Percentiles rank a stretch among this genome's conserved stretches.
These are phyloP conservation scores for Cynopterus brachyotis DNA, from an alignment of 2,113 vertebrate genomes.

Conservation along the genomic window DNA sequence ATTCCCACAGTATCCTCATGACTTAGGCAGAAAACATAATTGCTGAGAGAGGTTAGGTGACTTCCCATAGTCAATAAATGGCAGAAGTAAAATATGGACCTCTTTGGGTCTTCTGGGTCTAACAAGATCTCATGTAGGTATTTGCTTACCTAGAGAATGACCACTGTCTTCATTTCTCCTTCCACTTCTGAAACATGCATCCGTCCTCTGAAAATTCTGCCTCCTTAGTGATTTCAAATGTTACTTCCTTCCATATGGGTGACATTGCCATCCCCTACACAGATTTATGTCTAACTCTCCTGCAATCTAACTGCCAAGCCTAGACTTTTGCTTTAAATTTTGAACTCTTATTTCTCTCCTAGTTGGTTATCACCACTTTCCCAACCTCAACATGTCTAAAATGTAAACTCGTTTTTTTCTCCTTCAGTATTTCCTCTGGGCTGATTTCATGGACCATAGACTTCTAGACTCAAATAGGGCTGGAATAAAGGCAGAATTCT, in stretches of 20 bases:
- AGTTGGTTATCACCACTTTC: neutral
- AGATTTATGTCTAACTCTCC: neutral
- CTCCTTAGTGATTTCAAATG: neutral
- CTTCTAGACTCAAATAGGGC: neutral
- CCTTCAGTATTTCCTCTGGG: neutral
- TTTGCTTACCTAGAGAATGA: neutral
- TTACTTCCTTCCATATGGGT: neutral
- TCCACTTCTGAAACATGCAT: neutral
- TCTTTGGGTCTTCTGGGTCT: neutral
- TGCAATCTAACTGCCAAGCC: neutral
- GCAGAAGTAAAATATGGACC: neutral
- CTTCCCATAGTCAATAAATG: neutral
- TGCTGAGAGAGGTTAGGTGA: neutral
- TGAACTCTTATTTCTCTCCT: neutral
- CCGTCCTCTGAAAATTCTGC: neutral
- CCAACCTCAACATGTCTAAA: neutral
- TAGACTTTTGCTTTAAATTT: neutral
- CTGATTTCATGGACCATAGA: neutral
- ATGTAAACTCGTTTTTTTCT: neutral
- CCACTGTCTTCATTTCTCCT: neutral
- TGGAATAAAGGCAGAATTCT: neutral
- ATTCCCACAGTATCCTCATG: neutral
- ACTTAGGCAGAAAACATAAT: neutral
- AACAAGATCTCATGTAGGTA: neutral
- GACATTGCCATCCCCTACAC: neutral